Evolutionary conservation across 2,797 vertebrate genomes (phyloP).

Genomic region (Poecilia wingei): DNA sequence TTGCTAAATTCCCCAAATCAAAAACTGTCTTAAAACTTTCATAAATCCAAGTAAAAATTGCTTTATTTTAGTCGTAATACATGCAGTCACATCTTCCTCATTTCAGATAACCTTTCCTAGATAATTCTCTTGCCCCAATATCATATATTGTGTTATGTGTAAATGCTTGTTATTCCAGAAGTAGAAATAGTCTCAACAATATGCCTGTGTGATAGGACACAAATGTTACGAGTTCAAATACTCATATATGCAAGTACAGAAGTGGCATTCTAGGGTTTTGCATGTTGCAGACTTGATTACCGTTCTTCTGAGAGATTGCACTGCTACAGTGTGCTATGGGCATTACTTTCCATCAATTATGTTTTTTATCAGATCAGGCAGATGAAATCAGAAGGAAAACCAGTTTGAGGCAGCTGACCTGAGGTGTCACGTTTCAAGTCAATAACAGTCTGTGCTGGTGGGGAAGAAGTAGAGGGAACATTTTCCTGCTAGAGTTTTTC

Average conservation of each 20-base stretch:
- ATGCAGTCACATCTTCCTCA: neutral
- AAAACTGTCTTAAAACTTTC: neutral
- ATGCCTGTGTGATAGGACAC: neutral
- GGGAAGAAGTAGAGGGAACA: slow-evolving; percentile 6
- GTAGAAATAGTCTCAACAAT: neutral
- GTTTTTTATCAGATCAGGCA: slow-evolving; percentile 41
- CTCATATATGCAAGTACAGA: neutral
- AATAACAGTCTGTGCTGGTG: slow-evolving; percentile 30
- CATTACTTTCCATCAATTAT: slow-evolving; percentile 39
- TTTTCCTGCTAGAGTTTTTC: slow-evolving; percentile 26
- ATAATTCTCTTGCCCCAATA: neutral
- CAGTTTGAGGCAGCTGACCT: slow-evolving; percentile 24
- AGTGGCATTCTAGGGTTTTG: neutral
- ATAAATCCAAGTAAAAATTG: neutral
- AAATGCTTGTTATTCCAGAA: neutral
- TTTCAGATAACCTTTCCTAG: neutral
- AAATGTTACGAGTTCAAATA: neutral
- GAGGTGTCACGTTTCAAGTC: slow-evolving; percentile 43
- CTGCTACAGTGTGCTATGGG: slow-evolving; percentile 30
- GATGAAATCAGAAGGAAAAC: slow-evolving; percentile 46
- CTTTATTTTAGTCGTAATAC: neutral
- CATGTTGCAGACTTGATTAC: slow-evolving; percentile 1
- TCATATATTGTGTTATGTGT: neutral
- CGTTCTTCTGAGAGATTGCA: slow-evolving; percentile 31
- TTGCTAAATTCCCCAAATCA: neutral